Evolutionary conservation across 2,113 vertebrate species (phyloP).

Genomic region (Zootoca vivipara): DNA sequence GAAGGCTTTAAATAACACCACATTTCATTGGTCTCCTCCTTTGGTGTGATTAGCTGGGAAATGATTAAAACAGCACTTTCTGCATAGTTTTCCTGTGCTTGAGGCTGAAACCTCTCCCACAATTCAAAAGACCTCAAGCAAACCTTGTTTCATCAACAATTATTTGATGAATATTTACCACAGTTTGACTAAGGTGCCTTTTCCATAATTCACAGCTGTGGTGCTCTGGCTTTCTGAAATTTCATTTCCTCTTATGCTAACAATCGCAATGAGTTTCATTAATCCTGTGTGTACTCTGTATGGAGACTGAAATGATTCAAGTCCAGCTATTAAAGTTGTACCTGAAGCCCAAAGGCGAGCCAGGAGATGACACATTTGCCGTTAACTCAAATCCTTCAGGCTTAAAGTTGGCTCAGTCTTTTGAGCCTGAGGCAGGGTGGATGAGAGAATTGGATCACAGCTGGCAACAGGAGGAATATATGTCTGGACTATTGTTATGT

Average conservation of each 20-base stretch:
- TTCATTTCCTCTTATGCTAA: conserved; percentile 20
- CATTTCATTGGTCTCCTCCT: neutral
- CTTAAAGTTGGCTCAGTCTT: neutral
- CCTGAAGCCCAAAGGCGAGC: neutral
- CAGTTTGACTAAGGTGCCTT: neutral
- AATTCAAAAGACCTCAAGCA: neutral
- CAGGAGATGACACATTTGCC: neutral
- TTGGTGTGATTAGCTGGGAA: neutral
- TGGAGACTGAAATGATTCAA: neutral
- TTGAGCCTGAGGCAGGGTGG: neutral
- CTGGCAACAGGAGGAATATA: neutral
- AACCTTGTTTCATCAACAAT: neutral
- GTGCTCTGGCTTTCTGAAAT: neutral
- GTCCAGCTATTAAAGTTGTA: neutral
- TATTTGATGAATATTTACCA: neutral
- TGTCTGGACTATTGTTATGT: neutral
- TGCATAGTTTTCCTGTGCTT: neutral
- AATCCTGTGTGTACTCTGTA: neutral
- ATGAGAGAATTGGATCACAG: neutral
- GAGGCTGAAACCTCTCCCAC: neutral
- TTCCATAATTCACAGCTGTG: neutral
- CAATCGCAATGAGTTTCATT: neutral
- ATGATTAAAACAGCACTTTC: neutral
- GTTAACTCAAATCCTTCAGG: neutral
- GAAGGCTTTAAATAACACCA: neutral